Evolutionary conservation across 64 coral and sea anemone species (phyloP).

Genomic region (Trachythela sp.): DNA sequence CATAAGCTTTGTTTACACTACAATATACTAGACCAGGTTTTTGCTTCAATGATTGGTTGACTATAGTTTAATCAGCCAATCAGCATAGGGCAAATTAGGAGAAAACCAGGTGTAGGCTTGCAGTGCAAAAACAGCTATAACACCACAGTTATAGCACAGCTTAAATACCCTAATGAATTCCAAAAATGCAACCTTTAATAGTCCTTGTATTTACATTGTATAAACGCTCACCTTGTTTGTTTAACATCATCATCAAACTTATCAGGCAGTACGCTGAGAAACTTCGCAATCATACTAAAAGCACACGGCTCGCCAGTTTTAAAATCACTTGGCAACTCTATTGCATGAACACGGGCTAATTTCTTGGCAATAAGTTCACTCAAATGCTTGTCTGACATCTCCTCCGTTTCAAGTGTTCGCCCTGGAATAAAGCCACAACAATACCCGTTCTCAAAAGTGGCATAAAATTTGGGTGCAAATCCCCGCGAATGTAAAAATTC

Average conservation of each 20-base stretch:
- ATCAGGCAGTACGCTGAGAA: slow-evolving; percentile 66
- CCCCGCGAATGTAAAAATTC: slow-evolving; percentile 62
- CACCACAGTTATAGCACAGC: too few relatives aligned
- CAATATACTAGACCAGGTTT: too few relatives aligned
- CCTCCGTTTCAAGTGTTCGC: slow-evolving; percentile 47
- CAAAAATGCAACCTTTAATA: too few relatives aligned
- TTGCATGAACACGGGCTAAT: slow-evolving; percentile 68
- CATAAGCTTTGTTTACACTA: too few relatives aligned
- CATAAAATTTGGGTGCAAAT: slow-evolving; percentile 60
- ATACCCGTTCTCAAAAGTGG: slow-evolving; percentile 67
- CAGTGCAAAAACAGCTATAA: too few relatives aligned
- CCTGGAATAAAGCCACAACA: slow-evolving; percentile 72
- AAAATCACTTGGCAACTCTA: slow-evolving; percentile 38
- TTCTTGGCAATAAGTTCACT: slow-evolving; percentile 63
- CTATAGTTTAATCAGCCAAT: too few relatives aligned
- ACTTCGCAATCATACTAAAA: slow-evolving; percentile 69
- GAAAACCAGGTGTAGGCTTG: too few relatives aligned
- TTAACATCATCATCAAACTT: slow-evolving; percentile 59
- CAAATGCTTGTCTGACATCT: slow-evolving; percentile 62
- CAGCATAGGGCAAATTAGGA: too few relatives aligned
- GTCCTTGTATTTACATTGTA: background rate
- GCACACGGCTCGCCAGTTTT: slow-evolving; percentile 55
- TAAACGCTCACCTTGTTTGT: slow-evolving; percentile 53
- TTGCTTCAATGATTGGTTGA: too few relatives aligned
- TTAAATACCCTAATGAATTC: too few relatives aligned